A percentile compares a stretch with the other conserved stretches of the same genome.
phyloP scores from a whole-genome alignment of 2,888 invertebrate species.

The Pterostichus niger region DNA sequence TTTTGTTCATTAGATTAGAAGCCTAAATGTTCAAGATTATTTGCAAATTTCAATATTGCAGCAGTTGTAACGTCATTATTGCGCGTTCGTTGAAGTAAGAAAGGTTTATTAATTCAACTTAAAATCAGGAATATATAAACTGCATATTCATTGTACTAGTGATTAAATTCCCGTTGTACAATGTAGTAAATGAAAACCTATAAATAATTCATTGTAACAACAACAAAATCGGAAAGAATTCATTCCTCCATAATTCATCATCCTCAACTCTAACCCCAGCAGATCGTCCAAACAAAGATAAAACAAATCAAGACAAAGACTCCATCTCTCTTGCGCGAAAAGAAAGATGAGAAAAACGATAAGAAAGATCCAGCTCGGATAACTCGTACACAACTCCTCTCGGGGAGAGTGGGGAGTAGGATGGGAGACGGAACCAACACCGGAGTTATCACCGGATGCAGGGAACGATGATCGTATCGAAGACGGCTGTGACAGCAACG shows the following conservation, averaged over 20 bases:
- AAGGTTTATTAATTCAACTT: too few species aligned
- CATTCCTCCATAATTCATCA: conserved; percentile 49
- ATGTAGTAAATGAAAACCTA: not conserved
- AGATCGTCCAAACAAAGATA: conserved; percentile 47
- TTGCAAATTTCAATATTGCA: too few species aligned
- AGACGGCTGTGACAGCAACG: conserved; percentile 53
- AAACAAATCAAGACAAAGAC: conserved; percentile 50
- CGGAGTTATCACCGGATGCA: conserved; percentile 65
- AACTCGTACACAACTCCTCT: conserved; percentile 10
- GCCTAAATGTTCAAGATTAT: too few species aligned
- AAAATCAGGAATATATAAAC: not conserved
- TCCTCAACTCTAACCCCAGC: not conserved
- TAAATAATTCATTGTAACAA: conserved; percentile 12
- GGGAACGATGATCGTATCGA: conserved; percentile 60
- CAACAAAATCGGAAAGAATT: conserved; percentile 9
- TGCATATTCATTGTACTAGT: not conserved
- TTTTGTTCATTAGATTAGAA: too few species aligned
- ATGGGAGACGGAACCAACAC: conserved; percentile 27
- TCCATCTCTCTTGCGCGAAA: conserved; percentile 28
- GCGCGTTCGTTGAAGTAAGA: too few species aligned
- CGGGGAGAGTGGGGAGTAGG: not conserved
- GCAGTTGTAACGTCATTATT: too few species aligned
- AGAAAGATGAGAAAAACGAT: conserved; percentile 19
- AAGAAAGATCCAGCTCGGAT: conserved; percentile 41
- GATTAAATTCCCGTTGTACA: not conserved